phyloP scores from a whole-genome alignment of 2,797 vertebrate genomes.

The Lepus townsendii region DNA sequence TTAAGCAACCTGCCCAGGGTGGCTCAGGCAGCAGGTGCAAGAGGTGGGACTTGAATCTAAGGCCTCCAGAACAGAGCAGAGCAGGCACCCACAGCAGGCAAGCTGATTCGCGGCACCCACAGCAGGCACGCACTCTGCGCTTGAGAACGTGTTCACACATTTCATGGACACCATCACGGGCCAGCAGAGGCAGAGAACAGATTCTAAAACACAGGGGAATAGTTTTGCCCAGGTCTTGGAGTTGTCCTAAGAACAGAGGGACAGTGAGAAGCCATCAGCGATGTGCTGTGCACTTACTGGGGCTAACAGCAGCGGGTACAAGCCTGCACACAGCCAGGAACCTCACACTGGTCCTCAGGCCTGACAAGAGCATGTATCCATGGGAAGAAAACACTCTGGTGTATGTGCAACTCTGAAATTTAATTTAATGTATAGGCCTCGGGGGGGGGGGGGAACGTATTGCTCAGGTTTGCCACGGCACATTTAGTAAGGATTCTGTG shows the following conservation, averaged over 20 bases:
- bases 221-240: not conserved
- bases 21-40: not conserved
- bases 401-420: not conserved
- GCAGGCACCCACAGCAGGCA: not conserved
- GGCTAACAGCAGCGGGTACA: not conserved
- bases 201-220: not conserved
- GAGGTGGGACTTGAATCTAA: not conserved
- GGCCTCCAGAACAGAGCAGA: not conserved
- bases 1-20: not conserved
- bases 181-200: not conserved
- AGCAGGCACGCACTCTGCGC: not conserved
- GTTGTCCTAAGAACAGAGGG: not conserved
- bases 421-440: not conserved
- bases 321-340: not conserved
- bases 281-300: fast-evolving
- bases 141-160: not conserved
- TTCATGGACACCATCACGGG: not conserved
- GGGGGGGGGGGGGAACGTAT: slow-evolving; percentile 32
- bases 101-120: not conserved
- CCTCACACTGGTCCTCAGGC: not conserved
- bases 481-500: not conserved
- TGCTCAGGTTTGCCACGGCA: not conserved
- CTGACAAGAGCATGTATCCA: not conserved
- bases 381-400: not conserved
- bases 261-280: not conserved